phyloP scores from a whole-genome alignment of 1,140 invertebrate species.

The Leptestheria dahalacensis region DNA sequence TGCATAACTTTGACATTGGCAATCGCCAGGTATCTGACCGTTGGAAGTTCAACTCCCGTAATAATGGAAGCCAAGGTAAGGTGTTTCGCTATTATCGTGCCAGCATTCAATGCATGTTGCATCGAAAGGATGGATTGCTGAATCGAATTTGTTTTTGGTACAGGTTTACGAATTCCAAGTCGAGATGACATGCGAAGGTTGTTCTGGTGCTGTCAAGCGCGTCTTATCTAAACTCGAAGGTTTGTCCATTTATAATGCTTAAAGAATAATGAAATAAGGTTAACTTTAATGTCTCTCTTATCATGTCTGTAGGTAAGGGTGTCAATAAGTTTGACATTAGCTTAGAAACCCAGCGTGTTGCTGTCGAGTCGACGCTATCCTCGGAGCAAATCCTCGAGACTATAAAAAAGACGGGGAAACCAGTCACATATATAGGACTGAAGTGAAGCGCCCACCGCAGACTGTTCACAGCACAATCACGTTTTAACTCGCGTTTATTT shows the following conservation, averaged over 20 bases:
- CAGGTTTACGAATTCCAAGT: conserved; percentile 66
- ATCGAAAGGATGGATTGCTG: too few relatives aligned
- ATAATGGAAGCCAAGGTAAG: too few relatives aligned
- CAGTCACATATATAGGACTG: conserved; percentile 16
- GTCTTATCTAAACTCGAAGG: conserved; percentile 60
- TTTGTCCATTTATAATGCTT: conserved; percentile 23
- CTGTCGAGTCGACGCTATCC: conserved; percentile 26
- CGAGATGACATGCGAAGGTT: conserved; percentile 80
- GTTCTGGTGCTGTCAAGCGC: conserved; percentile 61
- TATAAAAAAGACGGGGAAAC: conserved; percentile 32
- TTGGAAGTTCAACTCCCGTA: too few relatives aligned
- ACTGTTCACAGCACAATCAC: too few relatives aligned
- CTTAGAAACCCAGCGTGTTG: conserved; percentile 27
- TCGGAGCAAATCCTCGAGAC: conserved; percentile 27
- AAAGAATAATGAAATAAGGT: too few relatives aligned
- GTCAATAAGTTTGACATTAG: conserved; percentile 28
- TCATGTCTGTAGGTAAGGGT: conserved; percentile 21
- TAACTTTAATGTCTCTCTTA: conserved; percentile 9
- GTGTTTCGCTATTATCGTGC: too few relatives aligned
- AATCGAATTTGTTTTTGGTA: conserved; percentile 22
- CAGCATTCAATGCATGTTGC: too few relatives aligned
- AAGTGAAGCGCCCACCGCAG: too few relatives aligned
- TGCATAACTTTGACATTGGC: too few relatives aligned
- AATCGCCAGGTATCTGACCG: too few relatives aligned
- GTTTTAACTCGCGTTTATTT: neutral